Evolutionary conservation across 92 coral and sea anemone genomes (phyloP).

Genomic region (Phenganax marumi): DNA sequence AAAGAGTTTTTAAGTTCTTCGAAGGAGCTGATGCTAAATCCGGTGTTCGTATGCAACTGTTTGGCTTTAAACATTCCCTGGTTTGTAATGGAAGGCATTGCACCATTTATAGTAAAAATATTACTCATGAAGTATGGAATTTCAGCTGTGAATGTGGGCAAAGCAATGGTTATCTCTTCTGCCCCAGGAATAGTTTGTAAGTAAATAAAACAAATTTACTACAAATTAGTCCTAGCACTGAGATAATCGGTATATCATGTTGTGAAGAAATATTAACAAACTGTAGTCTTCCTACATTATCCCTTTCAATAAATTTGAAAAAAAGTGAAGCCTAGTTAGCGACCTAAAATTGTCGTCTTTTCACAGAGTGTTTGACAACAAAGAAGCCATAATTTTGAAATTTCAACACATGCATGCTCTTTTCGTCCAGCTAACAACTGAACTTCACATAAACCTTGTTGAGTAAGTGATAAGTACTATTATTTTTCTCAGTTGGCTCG

Average conservation of each 20-base stretch:
- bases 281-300: background rate
- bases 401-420: background rate
- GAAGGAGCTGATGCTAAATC: background rate
- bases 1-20: background rate
- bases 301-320: no score
- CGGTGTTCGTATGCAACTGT: constrained; percentile 1
- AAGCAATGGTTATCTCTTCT: background rate
- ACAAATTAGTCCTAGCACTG: background rate
- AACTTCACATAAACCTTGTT: background rate
- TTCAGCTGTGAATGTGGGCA: constrained; percentile 34
- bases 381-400: background rate
- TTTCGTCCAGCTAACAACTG: background rate
- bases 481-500: background rate
- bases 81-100: constrained; percentile 1
- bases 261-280: background rate
- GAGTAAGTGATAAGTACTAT: background rate
- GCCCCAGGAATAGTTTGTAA: background rate
- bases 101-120: constrained; percentile 26
- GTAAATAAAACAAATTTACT: background rate
- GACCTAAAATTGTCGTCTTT: no score
- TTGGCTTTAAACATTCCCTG: background rate
- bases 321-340: no score
- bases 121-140: constrained; percentile 6
- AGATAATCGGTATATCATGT: background rate
- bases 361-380: no score